phyloP scores from a whole-genome alignment of 2,888 invertebrate genomes.

The Lysandra bellargus region DNA sequence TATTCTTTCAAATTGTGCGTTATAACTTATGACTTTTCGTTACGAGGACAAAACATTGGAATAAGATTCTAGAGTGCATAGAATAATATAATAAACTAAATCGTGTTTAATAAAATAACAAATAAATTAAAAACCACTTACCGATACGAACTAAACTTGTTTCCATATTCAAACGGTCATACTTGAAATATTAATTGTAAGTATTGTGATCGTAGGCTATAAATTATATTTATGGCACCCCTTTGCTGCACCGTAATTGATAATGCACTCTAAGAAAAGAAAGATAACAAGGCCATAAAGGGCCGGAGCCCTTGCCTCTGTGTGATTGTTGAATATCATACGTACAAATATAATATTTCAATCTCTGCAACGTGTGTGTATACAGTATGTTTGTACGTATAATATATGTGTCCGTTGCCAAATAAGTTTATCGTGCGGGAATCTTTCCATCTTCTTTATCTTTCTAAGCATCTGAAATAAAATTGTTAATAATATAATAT shows the following conservation, averaged over 20 bases:
- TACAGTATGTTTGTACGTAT: too few relatives aligned
- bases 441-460: too few relatives aligned
- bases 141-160: neutral
- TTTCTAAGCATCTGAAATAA: too few relatives aligned
- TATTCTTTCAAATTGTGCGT: too few relatives aligned
- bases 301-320: constrained; percentile 36
- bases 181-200: constrained; percentile 70
- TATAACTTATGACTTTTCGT: too few relatives aligned
- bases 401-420: too few relatives aligned
- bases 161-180: constrained; percentile 39
- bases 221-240: constrained; percentile 71
- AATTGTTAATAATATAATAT: too few relatives aligned
- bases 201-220: constrained; percentile 61
- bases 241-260: constrained; percentile 66
- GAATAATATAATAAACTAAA: too few relatives aligned
- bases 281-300: constrained; percentile 61
- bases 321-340: constrained; percentile 33
- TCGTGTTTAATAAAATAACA: neutral
- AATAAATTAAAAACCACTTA: constrained; percentile 26
- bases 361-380: neutral
- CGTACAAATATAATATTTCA: constrained; percentile 20
- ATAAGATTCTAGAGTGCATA: too few relatives aligned
- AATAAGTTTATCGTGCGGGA: too few relatives aligned
- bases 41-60: too few relatives aligned
- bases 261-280: constrained; percentile 63